Evolutionary conservation across 2,888 invertebrate genomes (phyloP).

Genomic region (Tryphoninae sp.): DNA sequence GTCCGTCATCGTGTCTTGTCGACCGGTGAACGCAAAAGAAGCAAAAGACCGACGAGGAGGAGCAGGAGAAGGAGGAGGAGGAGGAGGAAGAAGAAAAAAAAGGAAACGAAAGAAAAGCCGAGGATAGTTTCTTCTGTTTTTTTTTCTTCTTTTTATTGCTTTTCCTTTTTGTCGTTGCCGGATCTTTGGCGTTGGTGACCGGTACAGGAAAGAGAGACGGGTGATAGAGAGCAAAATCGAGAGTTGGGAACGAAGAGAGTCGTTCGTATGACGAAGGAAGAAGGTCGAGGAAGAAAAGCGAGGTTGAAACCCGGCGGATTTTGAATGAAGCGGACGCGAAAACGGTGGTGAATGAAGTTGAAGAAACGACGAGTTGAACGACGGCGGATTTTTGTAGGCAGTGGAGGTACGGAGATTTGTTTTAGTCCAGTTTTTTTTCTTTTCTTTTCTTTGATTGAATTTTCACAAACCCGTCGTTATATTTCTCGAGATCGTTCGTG

Average conservation of each 20-base stretch:
- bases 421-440: neutral
- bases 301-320: neutral
- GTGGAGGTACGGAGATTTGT: neutral
- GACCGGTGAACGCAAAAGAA: constrained; percentile 39
- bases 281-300: neutral
- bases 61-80: neutral
- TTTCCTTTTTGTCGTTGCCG: neutral
- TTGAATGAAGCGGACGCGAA: neutral
- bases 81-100: constrained; percentile 1
- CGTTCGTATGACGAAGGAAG: neutral
- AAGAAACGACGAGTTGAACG: no score
- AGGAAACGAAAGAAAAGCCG: constrained; percentile 63
- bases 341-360: neutral
- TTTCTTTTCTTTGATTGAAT: neutral
- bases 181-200: neutral
- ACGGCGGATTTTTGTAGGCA: neutral
- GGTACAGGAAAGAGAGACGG: neutral
- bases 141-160: no score
- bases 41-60: constrained; percentile 47
- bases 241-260: neutral
- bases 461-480: neutral
- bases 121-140: neutral
- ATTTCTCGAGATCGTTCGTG: no score
- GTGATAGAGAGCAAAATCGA: neutral
- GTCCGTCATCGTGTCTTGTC: constrained; percentile 49